phyloP scores from a whole-genome alignment of 1,140 invertebrate species.

The Drosophila asahinai region DNA sequence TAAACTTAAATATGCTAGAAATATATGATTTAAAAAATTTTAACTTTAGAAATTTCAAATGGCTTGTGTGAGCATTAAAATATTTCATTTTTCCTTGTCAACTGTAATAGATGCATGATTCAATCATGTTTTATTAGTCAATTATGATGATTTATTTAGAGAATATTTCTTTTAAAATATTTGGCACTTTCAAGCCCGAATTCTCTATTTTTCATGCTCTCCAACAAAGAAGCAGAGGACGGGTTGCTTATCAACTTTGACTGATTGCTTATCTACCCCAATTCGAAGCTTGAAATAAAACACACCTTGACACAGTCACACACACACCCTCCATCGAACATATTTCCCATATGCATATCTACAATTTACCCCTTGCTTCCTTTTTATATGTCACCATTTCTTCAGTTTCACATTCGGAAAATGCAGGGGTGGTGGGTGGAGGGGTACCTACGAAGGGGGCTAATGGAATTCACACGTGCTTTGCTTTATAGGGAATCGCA shows the following conservation, averaged over 20 bases:
- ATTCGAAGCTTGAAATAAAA: constrained; percentile 32
- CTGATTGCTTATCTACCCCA: constrained; percentile 50
- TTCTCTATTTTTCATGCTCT: constrained; percentile 7
- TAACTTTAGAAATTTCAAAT: too few species aligned
- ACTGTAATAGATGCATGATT: background rate
- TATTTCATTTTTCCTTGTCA: background rate
- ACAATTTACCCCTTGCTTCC: constrained; percentile 18
- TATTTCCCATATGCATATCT: constrained; percentile 28
- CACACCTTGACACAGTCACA: constrained; percentile 30
- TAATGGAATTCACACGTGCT: constrained; percentile 49
- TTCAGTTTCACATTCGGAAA: constrained; percentile 31
- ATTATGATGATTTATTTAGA: constrained; percentile 4
- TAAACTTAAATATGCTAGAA: too few species aligned
- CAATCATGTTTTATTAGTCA: background rate
- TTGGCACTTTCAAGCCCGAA: background rate
- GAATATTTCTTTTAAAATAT: background rate
- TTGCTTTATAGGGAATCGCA: constrained; percentile 29
- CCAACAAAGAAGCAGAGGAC: background rate
- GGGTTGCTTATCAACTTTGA: constrained; percentile 37
- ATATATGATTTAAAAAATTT: too few species aligned
- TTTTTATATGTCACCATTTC: constrained; percentile 35
- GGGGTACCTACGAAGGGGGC: background rate
- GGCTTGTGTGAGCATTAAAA: too few species aligned
- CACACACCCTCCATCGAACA: background rate
- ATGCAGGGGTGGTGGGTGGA: background rate